Conservation (phyloP, 2,113 vertebrate genomes). For the Dinomys branickii region DNA sequence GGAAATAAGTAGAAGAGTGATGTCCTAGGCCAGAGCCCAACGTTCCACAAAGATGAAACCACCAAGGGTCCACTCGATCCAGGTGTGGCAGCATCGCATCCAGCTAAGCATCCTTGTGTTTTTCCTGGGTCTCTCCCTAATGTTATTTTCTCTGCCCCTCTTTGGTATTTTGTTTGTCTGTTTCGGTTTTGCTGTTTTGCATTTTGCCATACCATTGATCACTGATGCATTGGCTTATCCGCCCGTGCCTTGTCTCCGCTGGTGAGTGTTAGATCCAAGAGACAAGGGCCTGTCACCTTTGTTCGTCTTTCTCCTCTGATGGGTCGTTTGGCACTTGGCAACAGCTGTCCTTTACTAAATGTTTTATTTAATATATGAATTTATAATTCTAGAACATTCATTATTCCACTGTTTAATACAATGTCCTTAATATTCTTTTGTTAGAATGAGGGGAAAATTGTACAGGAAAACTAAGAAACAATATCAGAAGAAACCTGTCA, state of each 20-base stretch:
- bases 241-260: neutral
- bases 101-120: neutral
- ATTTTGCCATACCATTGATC: no score
- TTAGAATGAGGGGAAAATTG: neutral
- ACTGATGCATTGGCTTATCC: neutral
- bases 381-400: neutral
- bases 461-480: neutral
- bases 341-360: neutral
- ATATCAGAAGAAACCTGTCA: neutral
- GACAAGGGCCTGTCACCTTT: neutral
- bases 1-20: neutral
- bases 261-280: neutral
- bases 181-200: neutral
- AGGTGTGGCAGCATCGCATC: neutral
- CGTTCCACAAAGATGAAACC: fast-evolving
- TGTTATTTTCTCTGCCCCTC: neutral
- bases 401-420: neutral
- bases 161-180: neutral
- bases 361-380: neutral
- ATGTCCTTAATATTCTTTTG: neutral
- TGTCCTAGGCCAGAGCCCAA: neutral
- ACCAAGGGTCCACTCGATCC: neutral
- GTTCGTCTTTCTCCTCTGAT: neutral
- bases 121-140: neutral
- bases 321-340: neutral